These are phyloP conservation scores for Amiota mariae DNA, from an alignment of 2,888 invertebrate species.

Conservation along the genomic window DNA sequence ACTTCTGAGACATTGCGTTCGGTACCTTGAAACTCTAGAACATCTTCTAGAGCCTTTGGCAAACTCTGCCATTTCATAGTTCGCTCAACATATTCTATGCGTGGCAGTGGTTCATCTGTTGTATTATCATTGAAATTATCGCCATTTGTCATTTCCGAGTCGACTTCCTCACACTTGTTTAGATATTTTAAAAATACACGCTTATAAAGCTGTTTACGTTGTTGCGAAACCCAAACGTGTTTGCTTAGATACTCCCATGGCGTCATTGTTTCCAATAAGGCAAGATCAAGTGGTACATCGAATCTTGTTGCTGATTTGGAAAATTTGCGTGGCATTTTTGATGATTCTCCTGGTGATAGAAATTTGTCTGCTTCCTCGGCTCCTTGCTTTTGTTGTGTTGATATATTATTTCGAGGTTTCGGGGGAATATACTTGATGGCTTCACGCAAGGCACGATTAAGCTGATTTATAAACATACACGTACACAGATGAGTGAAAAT, in stretches of 20 bases:
- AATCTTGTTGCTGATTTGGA: conserved; percentile 83
- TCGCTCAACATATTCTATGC: conserved; percentile 62
- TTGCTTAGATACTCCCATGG: conserved; percentile 83
- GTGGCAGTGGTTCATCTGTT: conserved; percentile 51
- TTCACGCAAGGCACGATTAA: conserved; percentile 69
- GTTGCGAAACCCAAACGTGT: conserved; percentile 78
- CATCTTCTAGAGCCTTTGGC: conserved; percentile 73
- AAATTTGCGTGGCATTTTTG: conserved; percentile 82
- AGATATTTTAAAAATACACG: conserved; percentile 75
- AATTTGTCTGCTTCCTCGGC: conserved; percentile 57
- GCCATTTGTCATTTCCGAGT: conserved; percentile 47
- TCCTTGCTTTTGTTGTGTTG: conserved; percentile 47
- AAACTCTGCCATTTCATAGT: conserved; percentile 62
- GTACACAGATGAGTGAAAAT: background rate
- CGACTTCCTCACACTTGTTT: conserved; percentile 62
- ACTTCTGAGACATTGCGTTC: conserved; percentile 66
- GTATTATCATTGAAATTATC: background rate
- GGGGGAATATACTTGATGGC: conserved; percentile 69
- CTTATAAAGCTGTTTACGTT: conserved; percentile 76
- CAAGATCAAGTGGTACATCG: conserved; percentile 82
- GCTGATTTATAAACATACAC: conserved; percentile 50
- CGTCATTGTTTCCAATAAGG: conserved; percentile 76
- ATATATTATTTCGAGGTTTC: conserved; percentile 45
- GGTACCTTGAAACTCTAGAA: conserved; percentile 72
- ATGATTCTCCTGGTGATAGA: conserved; percentile 50